These are phyloP conservation scores for Bombyx huttoni DNA, from an alignment of 2,888 invertebrate species.

Conservation along the genomic window DNA sequence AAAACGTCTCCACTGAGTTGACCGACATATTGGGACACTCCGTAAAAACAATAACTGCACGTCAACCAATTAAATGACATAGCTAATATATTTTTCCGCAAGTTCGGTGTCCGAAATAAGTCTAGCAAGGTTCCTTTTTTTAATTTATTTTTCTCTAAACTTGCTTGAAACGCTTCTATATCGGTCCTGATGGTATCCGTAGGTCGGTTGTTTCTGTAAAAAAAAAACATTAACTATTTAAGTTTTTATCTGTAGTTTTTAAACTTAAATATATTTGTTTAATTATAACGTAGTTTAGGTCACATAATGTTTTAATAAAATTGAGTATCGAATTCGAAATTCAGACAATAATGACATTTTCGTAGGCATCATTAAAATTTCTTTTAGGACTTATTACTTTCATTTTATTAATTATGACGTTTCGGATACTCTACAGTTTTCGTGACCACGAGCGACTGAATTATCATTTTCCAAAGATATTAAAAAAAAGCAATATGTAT, in stretches of 20 bases:
- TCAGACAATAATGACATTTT: no score
- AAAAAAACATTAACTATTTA: not conserved
- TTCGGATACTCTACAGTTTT: no score
- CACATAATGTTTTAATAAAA: no score
- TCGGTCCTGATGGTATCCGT: slow-evolving; percentile 50
- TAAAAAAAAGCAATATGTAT: no score
- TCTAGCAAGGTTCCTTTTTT: slow-evolving; percentile 74
- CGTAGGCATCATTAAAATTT: no score
- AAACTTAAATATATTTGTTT: no score
- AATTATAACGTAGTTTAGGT: no score
- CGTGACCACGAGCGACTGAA: no score
- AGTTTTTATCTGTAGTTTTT: not conserved
- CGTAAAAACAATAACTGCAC: slow-evolving; percentile 83
- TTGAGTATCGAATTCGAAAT: no score
- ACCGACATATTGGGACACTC: slow-evolving; percentile 86
- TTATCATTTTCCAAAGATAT: no score
- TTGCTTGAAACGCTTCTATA: slow-evolving; percentile 43
- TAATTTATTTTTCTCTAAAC: slow-evolving; percentile 31
- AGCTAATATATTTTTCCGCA: slow-evolving; percentile 78
- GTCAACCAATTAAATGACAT: slow-evolving; percentile 86
- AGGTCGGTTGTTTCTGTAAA: slow-evolving; percentile 60
- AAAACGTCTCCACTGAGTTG: slow-evolving; percentile 86
- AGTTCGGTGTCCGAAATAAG: slow-evolving; percentile 79
- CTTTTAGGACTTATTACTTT: no score
- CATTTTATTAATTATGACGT: no score